These are phyloP conservation scores for Emesis furor DNA, from an alignment of 2,888 invertebrate genomes.

Conservation along the genomic window DNA sequence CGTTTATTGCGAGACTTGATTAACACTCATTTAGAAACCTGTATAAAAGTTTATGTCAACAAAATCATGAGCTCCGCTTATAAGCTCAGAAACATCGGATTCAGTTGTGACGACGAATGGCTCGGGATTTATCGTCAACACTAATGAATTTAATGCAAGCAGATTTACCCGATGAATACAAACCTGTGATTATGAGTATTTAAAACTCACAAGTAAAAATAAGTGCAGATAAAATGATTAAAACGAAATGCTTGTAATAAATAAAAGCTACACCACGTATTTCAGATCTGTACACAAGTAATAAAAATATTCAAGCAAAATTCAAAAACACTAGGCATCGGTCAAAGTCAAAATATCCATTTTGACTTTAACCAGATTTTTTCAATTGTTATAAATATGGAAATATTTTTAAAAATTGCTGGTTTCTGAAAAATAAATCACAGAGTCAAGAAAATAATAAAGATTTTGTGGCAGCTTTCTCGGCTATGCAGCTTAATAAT, in stretches of 20 bases:
- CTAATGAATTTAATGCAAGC: too few species aligned
- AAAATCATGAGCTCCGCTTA: too few species aligned
- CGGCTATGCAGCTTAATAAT: not conserved
- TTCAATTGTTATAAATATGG: constrained; percentile 8
- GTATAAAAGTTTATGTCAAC: too few species aligned
- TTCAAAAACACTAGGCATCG: constrained; percentile 12
- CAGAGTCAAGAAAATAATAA: not conserved
- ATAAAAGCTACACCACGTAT: constrained; percentile 10
- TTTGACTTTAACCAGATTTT: too few species aligned
- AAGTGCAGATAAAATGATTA: constrained; percentile 10
- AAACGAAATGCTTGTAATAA: constrained; percentile 11
- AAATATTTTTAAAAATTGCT: constrained; percentile 12
- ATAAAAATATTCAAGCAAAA: constrained; percentile 16
- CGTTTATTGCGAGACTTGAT: too few species aligned
- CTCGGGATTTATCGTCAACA: too few species aligned
- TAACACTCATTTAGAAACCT: too few species aligned
- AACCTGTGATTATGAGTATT: not conserved
- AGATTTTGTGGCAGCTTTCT: constrained; percentile 1
- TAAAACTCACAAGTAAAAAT: constrained; percentile 11
- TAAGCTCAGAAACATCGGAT: too few species aligned
- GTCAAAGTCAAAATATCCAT: constrained; percentile 6
- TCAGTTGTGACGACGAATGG: too few species aligned
- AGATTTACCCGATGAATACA: too few species aligned
- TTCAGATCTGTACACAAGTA: constrained; percentile 7
- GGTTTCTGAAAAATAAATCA: constrained; percentile 14